Evolutionary conservation across 2,888 invertebrate genomes (phyloP).

Genomic region (Hetaerina titia): DNA sequence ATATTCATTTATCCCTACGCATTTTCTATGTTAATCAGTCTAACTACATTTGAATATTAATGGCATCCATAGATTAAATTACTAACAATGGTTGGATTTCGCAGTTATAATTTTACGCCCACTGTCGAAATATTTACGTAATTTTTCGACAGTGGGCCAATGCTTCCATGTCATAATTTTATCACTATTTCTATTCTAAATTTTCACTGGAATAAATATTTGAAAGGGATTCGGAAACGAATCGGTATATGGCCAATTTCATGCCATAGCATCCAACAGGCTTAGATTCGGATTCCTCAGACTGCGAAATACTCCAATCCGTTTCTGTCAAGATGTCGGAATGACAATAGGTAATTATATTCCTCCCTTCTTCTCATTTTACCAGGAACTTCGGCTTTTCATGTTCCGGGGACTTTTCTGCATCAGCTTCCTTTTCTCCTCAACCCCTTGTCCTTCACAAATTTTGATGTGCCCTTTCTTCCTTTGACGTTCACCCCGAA

Average conservation of each 20-base stretch:
- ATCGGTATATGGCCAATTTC: neutral
- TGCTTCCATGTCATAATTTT: too few species aligned
- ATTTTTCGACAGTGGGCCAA: too few species aligned
- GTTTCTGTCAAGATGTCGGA: conserved; percentile 7
- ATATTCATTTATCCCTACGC: too few species aligned
- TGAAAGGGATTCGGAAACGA: neutral
- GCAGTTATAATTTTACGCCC: too few species aligned
- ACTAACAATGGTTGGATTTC: too few species aligned
- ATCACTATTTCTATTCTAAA: neutral
- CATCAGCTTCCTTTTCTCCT: neutral
- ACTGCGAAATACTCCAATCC: neutral
- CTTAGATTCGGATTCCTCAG: neutral
- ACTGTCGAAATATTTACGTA: too few species aligned
- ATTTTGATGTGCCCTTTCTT: neutral
- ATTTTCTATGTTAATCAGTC: too few species aligned
- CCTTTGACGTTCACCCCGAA: neutral
- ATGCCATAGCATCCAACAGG: neutral
- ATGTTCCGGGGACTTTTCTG: neutral
- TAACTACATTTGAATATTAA: too few species aligned
- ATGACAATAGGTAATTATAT: neutral
- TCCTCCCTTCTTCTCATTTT: neutral
- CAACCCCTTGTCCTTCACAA: neutral
- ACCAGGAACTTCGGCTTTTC: neutral
- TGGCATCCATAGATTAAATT: too few species aligned
- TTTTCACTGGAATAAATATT: neutral